Conservation (phyloP, 2,113 vertebrate genomes). For the Verasper variegatus region DNA sequence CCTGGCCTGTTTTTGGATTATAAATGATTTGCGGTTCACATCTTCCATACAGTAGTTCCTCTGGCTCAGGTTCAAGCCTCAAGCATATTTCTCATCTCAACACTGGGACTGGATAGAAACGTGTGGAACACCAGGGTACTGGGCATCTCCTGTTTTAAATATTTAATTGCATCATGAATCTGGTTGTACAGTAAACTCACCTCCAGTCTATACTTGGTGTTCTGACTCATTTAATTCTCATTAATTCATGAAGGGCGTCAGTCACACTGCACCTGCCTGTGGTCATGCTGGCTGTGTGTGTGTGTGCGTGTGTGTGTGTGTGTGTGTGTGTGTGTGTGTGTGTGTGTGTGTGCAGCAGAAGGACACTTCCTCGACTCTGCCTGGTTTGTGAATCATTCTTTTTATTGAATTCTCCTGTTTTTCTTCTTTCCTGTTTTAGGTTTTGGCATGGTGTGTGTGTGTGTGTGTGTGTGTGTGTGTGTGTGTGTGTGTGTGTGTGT, state of each 20-base stretch:
- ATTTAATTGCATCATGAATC: slow-evolving; percentile 66
- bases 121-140: slow-evolving; percentile 20
- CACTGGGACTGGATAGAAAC: slow-evolving; percentile 2
- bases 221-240: slow-evolving; percentile 53
- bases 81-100: slow-evolving; percentile 30
- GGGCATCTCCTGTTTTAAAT: slow-evolving; percentile 61
- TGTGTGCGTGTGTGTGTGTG: slow-evolving; percentile 33
- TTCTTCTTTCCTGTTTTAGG: slow-evolving; percentile 21
- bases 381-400: slow-evolving; percentile 65
- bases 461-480: slow-evolving; percentile 32
- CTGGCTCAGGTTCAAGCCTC: slow-evolving; percentile 7
- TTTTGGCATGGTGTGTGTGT: slow-evolving; percentile 18
- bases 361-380: slow-evolving; percentile 44
- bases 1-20: not conserved
- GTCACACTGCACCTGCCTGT: slow-evolving; percentile 73
- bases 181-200: slow-evolving; percentile 38
- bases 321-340: slow-evolving; percentile 2
- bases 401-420: slow-evolving; percentile 38
- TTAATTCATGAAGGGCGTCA: slow-evolving; percentile 66
- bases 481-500: slow-evolving; percentile 30
- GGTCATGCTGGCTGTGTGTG: slow-evolving; percentile 48
- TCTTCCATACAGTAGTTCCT: not conserved
- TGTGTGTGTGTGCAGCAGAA: slow-evolving; percentile 33
- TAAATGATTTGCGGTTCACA: not conserved
- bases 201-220: slow-evolving; percentile 40